Conservation (phyloP, 1,140 invertebrate genomes). For the Euura lappo region DNA sequence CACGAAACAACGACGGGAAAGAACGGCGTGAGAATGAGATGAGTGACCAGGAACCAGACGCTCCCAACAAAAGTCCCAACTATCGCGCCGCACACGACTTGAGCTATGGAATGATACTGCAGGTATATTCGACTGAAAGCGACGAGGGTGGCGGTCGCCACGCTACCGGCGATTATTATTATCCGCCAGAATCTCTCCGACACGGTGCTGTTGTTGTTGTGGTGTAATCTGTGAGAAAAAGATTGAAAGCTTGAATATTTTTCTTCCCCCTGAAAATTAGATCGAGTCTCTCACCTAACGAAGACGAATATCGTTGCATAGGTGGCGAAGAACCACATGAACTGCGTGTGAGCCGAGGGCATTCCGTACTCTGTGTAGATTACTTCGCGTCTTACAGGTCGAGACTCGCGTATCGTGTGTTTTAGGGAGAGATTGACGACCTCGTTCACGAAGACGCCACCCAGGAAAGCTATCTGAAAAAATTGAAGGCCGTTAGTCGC, state of each 20-base stretch:
- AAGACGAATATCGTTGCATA: slow-evolving; percentile 88
- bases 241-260: not conserved
- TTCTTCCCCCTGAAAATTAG: not conserved
- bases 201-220: slow-evolving; percentile 77
- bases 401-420: slow-evolving; percentile 79
- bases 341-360: slow-evolving; percentile 92
- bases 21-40: slow-evolving; percentile 81
- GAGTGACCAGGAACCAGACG: slow-evolving; percentile 80
- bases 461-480: slow-evolving; percentile 84
- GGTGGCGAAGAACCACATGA: slow-evolving; percentile 90
- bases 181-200: slow-evolving; percentile 78
- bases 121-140: slow-evolving; percentile 81
- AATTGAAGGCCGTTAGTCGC: slow-evolving; percentile 28
- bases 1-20: slow-evolving; percentile 87
- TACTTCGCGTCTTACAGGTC: slow-evolving; percentile 72
- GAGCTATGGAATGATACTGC: slow-evolving; percentile 83
- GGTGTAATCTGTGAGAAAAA: slow-evolving; percentile 72
- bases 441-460: slow-evolving; percentile 82
- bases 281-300: slow-evolving; percentile 70
- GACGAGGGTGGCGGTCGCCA: slow-evolving; percentile 68
- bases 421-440: slow-evolving; percentile 82
- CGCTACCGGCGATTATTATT: slow-evolving; percentile 68
- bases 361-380: slow-evolving; percentile 90
- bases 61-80: slow-evolving; percentile 74
- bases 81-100: slow-evolving; percentile 80